These are phyloP conservation scores for Triplophysa bombifrons DNA, from an alignment of 2,797 vertebrate genomes.

Conservation along the genomic window DNA sequence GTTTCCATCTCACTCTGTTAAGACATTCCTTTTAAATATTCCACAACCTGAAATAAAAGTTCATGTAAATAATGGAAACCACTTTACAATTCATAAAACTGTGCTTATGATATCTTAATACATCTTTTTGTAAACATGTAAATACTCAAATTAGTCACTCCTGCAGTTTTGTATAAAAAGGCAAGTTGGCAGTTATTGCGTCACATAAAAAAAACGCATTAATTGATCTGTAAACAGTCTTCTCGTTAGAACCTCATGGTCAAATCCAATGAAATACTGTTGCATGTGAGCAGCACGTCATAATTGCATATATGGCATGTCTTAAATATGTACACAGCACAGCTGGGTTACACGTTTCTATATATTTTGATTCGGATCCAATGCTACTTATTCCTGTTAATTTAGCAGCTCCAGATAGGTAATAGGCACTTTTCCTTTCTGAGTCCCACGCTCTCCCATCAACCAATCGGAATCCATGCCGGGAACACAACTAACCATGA, in stretches of 20 bases:
- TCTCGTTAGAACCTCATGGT: slow-evolving; percentile 61
- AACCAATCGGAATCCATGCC: slow-evolving; percentile 99
- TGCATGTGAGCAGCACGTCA: slow-evolving; percentile 73
- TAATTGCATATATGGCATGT: slow-evolving; percentile 68
- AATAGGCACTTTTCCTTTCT: slow-evolving; percentile 98
- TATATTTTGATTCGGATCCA: neutral
- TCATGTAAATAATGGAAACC: slow-evolving; percentile 18
- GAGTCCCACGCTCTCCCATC: slow-evolving; percentile 95
- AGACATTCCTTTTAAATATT: slow-evolving; percentile 34
- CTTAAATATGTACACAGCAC: slow-evolving; percentile 76
- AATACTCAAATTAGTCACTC: slow-evolving; percentile 47
- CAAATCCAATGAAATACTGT: slow-evolving; percentile 68
- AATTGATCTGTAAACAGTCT: slow-evolving; percentile 78
- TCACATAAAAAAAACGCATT: slow-evolving; percentile 56
- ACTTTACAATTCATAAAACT: slow-evolving; percentile 26
- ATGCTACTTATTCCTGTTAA: slow-evolving; percentile 67
- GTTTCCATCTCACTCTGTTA: slow-evolving; percentile 22
- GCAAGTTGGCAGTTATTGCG: slow-evolving; percentile 54
- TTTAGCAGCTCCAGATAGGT: slow-evolving; percentile 98
- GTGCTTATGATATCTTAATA: slow-evolving; percentile 18
- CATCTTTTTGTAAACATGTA: slow-evolving; percentile 33
- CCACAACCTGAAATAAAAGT: slow-evolving; percentile 16
- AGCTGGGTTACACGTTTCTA: slow-evolving; percentile 64
- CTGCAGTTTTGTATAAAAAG: slow-evolving; percentile 32
- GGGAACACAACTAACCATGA: slow-evolving; percentile 89